Base-by-base conservation (phyloP, 35 echinoderm and acorn worm species). In the Amphiura filiformis region DNA sequence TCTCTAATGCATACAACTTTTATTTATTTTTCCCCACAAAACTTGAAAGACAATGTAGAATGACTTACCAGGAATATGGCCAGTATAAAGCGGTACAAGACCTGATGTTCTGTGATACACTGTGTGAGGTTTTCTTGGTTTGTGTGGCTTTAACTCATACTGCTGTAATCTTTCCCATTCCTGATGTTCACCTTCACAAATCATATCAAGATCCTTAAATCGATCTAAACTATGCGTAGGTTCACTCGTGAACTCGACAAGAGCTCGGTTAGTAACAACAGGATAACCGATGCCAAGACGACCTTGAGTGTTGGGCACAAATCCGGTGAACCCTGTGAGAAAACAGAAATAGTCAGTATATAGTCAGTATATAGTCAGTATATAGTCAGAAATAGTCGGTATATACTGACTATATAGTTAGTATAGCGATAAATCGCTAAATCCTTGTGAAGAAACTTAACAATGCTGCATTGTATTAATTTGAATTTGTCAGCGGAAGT, bases 1-100 rank as follows among this genome's bases (percentile, higher is more conserved):
- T n/a, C n/a, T n/a, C n/a, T n/a, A n/a, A n/a, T n/a, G n/a, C n/a
- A n/a, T n/a, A n/a, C n/a, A n/a, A n/a, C n/a, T n/a, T n/a, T n/a
- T n/a, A n/a, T n/a, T n/a, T n/a, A n/a, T n/a, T n/a, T n/a, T n/a
- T n/a, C n/a, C n/a, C n/a, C n/a, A n/a, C n/a, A n/a, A n/a, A n/a
- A n/a, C n/a, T n/a, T n/a, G n/a, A n/a, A n/a, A n/a, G n/a, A n/a
- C n/a, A n/a, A n/a, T n/a, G n/a, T n/a, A n/a, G n/a, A n/a, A n/a
- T n/a, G n/a, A 32, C 89, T 39, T 88, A 95, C 96, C 96, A 84
- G 96, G 96, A 31, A 99, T 99, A 57, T 99, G 96, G 34, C 96
- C 96, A 1, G 96, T 99, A 57, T 99, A 99, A 52, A 92, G 93
- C 0, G 96, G 96, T 22, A 99, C 96, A 15, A 99, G 90, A 18